phyloP scores from a whole-genome alignment of 2,797 vertebrate genomes.

The Pipistrellus nathusii region DNA sequence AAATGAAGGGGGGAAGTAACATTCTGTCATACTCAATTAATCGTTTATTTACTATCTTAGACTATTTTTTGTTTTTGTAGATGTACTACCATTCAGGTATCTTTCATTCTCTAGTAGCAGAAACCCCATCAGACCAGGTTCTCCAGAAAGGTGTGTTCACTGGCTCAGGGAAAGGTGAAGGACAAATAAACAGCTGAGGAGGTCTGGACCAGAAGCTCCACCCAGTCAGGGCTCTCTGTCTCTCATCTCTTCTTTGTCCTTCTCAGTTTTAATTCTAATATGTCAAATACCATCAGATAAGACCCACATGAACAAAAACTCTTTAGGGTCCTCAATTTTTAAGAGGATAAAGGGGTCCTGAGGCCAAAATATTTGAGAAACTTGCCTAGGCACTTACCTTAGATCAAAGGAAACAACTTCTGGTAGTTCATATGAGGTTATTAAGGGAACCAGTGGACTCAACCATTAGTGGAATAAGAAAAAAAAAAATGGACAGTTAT shows the following conservation, averaged over 20 bases:
- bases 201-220: neutral
- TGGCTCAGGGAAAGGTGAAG: neutral
- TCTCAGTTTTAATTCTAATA: constrained; percentile 57
- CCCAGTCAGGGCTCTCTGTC: neutral
- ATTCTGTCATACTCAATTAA: constrained; percentile 21
- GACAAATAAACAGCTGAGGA: neutral
- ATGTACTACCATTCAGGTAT: neutral
- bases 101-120: constrained; percentile 26
- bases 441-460: constrained; percentile 19
- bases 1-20: neutral
- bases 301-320: neutral
- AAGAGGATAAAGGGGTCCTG: constrained; percentile 9
- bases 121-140: constrained; percentile 39
- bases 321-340: constrained; percentile 43
- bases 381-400: neutral
- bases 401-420: constrained; percentile 39
- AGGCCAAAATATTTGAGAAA: constrained; percentile 37
- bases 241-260: neutral
- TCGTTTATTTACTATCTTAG: neutral
- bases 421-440: neutral
- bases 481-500: neutral
- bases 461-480: constrained; percentile 25
- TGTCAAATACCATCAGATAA: neutral
- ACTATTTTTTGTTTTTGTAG: constrained; percentile 47
- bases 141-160: neutral